Conservation (phyloP, 2,888 invertebrate genomes). For the Monoplex corrugatus region DNA sequence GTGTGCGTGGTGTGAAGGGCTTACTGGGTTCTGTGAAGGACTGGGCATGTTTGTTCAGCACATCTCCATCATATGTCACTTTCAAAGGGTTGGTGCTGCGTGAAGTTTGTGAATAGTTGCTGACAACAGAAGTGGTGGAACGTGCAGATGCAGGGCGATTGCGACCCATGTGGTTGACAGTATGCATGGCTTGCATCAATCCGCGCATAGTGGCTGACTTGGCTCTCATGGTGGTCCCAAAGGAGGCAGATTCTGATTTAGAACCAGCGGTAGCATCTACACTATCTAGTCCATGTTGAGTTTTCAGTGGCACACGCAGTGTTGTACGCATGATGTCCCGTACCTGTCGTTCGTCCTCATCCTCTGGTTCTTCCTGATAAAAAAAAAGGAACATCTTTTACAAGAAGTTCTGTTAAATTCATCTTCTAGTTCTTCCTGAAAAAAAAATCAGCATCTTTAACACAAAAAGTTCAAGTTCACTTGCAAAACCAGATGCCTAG, state of each 20-base stretch:
- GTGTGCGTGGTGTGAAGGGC: constrained; percentile 79
- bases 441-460: too few relatives aligned
- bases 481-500: too few relatives aligned
- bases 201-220: constrained; percentile 45
- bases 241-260: constrained; percentile 2
- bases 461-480: background rate
- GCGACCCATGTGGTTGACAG: background rate
- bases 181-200: constrained; percentile 31
- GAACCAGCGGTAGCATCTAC: constrained; percentile 59
- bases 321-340: constrained; percentile 73
- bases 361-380: constrained; percentile 67
- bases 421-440: too few relatives aligned
- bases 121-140: constrained; percentile 63
- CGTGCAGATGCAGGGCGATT: constrained; percentile 52
- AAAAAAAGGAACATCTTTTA: constrained; percentile 49
- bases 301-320: constrained; percentile 68
- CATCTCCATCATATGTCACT: constrained; percentile 73
- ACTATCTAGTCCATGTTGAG: constrained; percentile 52
- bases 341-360: constrained; percentile 73
- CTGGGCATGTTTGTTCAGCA: constrained; percentile 75
- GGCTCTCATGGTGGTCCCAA: constrained; percentile 13
- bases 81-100: constrained; percentile 56
- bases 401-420: too few relatives aligned
- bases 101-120: constrained; percentile 59
- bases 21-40: constrained; percentile 78